Evolutionary conservation across 2,888 invertebrate species (phyloP).

Genomic region (Lissocephala sabroskyi): DNA sequence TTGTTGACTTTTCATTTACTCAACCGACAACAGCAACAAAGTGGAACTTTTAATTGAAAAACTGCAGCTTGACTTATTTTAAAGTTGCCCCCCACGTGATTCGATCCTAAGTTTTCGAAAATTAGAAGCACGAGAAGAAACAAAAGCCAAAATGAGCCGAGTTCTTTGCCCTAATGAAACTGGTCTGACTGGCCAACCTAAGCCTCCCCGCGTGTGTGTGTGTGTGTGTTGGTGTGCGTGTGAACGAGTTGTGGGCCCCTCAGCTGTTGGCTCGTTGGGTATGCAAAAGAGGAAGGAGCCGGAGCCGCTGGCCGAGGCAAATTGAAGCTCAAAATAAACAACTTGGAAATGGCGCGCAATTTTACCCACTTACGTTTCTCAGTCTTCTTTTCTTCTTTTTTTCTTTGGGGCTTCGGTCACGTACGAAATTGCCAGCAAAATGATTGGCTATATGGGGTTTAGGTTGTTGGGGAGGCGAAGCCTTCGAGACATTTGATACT

Average conservation of each 20-base stretch:
- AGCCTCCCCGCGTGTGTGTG: background rate
- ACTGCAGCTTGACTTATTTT: slow-evolving; percentile 23
- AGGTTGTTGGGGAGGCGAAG: background rate
- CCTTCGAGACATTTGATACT: slow-evolving; percentile 24
- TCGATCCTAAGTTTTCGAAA: no score
- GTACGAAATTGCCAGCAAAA: slow-evolving; percentile 48
- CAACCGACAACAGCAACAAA: slow-evolving; percentile 22
- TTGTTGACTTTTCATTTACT: slow-evolving; percentile 44
- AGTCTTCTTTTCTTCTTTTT: slow-evolving; percentile 14
- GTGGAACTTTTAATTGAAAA: slow-evolving; percentile 48
- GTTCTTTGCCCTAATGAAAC: slow-evolving; percentile 39
- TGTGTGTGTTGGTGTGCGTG: slow-evolving; percentile 19
- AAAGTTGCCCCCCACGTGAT: background rate
- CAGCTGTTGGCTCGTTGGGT: slow-evolving; percentile 49
- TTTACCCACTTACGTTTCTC: slow-evolving; percentile 34
- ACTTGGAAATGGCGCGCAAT: slow-evolving; percentile 62
- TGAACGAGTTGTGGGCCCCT: slow-evolving; percentile 7
- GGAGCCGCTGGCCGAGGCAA: slow-evolving; percentile 7
- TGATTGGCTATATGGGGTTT: slow-evolving; percentile 35
- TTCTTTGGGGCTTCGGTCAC: slow-evolving; percentile 42
- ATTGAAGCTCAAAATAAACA: slow-evolving; percentile 49
- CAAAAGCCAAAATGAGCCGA: slow-evolving; percentile 26
- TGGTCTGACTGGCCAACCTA: slow-evolving; percentile 30
- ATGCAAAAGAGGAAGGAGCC: slow-evolving; percentile 42
- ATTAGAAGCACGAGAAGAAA: no score